Base-by-base conservation (phyloP, 2,888 invertebrate species). In the Kryphioiulus occultus region DNA sequence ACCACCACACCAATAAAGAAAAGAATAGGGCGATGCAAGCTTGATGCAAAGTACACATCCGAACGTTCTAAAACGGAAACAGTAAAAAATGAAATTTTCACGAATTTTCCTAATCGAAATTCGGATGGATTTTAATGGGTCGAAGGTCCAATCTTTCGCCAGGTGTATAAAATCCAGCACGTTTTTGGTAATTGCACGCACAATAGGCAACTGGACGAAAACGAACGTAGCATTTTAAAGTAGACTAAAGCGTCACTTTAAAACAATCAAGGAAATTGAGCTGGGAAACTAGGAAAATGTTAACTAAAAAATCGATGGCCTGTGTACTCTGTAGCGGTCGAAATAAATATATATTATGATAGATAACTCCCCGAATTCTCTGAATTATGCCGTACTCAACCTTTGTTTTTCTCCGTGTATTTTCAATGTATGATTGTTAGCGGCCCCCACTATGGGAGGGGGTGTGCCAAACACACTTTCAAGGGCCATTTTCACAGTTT, bases 401-500 rank as follows among this genome's bases (percentile, higher is more conserved):
- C 90, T 90, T 90, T 90, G 89, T 89, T 90, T 90, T 89, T 90
- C 90, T 89, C 90, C 90, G 87, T 89, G 89, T 89, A 89, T 89
- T 88, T 89, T 78, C 89, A 88, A 89, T 88, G 89, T 90, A 87
- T 87, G 39, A 89, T 89, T 90, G 89, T 89, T 89, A 87, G 88
- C 88, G 89, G 88, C 89, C 90, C 89, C 90, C 47, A 89, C 89
- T 88, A 89, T 88, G 88, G 89, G 89, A 89, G 89, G 90, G 90
- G 89, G 88, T 88, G 89, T 89, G 89, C 89, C 89, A 90, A 90
- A 90, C 89, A 90, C 90, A 89, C 90, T 90, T 90, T 90, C 90
- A 89, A 90, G 90, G 90, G 90, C 90, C 90, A 90, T 90, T 88
- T 89, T 88, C 86, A 86, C 86, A 86, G 86, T 86, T 86, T 86